Base-by-base conservation (phyloP, 2,797 vertebrate species). In the Astyanax mexicanus region DNA sequence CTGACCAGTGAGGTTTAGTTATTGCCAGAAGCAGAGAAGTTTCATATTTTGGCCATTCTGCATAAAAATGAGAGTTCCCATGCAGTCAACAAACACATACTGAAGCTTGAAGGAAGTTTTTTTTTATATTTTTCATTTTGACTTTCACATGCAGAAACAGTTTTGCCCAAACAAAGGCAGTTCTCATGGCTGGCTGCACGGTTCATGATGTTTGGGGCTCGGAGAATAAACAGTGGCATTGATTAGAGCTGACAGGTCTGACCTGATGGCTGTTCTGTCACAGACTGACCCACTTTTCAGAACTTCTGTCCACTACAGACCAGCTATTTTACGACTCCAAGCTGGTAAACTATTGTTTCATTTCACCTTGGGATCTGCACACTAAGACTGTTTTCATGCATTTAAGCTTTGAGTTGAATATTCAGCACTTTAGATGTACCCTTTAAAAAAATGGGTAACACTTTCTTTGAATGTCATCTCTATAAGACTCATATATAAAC, bases 241-340 rank as follows among this genome's bases (percentile, higher is more conserved):
- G 71, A 79, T 72, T 57, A 65, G 49, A 65, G 65, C 12, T 55
- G 72, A 78, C 77, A 75, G 58, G 37, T n/a, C 6, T 62, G 69
- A 84, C 65, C 75, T 69, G n/a, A 45, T 66, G 61, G 52, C 68
- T 75, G 29, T 69, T 81, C 38, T 27, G 61, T 78, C 74, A 51
- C 45, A 49, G 27, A 47, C n/a, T 67, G 69, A 69, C 80, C 75
- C 57, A 78, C 37, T 75, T 69, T 77, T 66, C 15, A 51, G 69
- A 51, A 13, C 47, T 15, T 80, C 15, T 0, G 8, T 65, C 32
- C 51, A 29, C 12, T 29, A 57, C 42, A 67, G 21, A n/a, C 10
- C 3, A 8, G 8, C 27, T 45, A n/a, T 55, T 55, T 38, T 58
- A 8, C 68, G 17, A 71, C 15, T 49, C 13, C 19, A 13, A 3